phyloP scores from a whole-genome alignment of 2,797 vertebrate species.

The Neostethus bicornis region DNA sequence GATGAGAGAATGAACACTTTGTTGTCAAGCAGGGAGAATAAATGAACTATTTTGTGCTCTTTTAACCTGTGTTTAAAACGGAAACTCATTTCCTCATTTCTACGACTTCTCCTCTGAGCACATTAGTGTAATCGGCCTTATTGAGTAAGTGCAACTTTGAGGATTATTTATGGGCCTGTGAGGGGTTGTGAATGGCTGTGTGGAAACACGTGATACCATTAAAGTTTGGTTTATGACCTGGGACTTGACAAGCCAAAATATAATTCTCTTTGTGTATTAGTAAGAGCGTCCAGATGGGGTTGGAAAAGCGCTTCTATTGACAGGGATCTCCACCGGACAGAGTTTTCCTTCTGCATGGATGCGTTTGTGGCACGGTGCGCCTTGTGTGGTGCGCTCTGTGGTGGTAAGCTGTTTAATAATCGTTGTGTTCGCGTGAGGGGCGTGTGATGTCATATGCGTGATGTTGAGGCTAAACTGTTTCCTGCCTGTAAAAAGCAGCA shows the following conservation, averaged over 20 bases:
- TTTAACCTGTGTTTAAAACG: background rate
- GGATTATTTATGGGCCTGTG: constrained; percentile 97
- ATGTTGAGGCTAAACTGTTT: constrained; percentile 37
- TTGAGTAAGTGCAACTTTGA: constrained; percentile 92
- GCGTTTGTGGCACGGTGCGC: constrained; percentile 61
- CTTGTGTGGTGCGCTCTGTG: constrained; percentile 73
- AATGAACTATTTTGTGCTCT: background rate
- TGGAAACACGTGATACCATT: constrained; percentile 99
- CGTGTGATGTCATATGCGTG: constrained; percentile 72
- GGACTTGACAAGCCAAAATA: constrained; percentile 99
- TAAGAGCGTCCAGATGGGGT: constrained; percentile 95
- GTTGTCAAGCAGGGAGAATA: background rate
- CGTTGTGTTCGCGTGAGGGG: constrained; percentile 56
- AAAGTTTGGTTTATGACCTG: constrained; percentile 99
- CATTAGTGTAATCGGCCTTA: constrained; percentile 79
- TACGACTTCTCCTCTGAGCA: constrained; percentile 62
- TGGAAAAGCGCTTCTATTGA: constrained; percentile 86
- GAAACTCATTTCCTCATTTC: constrained; percentile 36
- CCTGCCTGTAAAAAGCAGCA: constrained; percentile 56
- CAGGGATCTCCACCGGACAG: constrained; percentile 76
- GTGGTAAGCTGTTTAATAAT: constrained; percentile 87
- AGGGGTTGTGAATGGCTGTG: constrained; percentile 96
- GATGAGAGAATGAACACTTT: background rate
- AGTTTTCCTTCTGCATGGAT: constrained; percentile 70
- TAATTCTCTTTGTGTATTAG: constrained; percentile 99